These are phyloP conservation scores for Adelognathus sp. DNA, from an alignment of 2,888 invertebrate genomes.

Conservation along the genomic window DNA sequence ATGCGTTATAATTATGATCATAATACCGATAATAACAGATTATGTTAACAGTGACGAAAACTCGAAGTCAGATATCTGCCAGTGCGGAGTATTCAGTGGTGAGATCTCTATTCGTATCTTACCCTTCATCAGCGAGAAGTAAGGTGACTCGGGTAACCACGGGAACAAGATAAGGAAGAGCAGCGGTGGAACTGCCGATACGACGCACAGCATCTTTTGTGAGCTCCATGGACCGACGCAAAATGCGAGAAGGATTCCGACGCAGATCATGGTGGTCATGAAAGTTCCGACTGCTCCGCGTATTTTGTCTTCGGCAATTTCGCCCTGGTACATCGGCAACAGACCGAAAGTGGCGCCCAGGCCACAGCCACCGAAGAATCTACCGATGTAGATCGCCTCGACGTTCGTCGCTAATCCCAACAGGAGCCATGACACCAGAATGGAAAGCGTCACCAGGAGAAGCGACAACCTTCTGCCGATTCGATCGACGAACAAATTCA, in stretches of 20 bases:
- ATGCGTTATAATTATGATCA: no score
- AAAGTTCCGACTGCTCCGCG: conserved; percentile 26
- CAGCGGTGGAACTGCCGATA: background rate
- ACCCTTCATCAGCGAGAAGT: no score
- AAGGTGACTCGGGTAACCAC: conserved; percentile 35
- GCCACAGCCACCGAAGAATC: conserved; percentile 21
- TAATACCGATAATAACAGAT: no score
- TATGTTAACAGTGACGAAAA: no score
- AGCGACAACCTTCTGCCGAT: conserved; percentile 37
- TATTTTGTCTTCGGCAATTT: conserved; percentile 33
- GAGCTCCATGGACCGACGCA: no score
- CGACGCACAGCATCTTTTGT: no score
- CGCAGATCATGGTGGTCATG: no score
- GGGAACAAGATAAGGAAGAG: conserved; percentile 11
- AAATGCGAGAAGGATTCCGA: no score
- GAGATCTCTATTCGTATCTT: no score
- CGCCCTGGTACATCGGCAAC: conserved; percentile 31
- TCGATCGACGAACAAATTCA: conserved; percentile 5
- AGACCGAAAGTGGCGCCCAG: background rate
- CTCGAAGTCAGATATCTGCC: no score
- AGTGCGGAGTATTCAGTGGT: no score
- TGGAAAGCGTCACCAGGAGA: conserved; percentile 1
- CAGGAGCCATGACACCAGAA: conserved; percentile 8
- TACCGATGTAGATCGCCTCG: background rate
- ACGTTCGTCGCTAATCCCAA: background rate